Percentiles rank a stretch among this genome's conserved stretches.
phyloP scores from a whole-genome alignment of 1,140 invertebrate genomes.

The Apis mellifera region Amel_HAv3.1 CM009945.2:7571001-7571500 shows the following conservation, averaged over 20 bases:
- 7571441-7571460: conserved; percentile 56
- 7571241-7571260: conserved; percentile 72
- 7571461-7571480: conserved; percentile 12
- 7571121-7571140: conserved; percentile 25
- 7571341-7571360: conserved; percentile 89
- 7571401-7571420: conserved; percentile 84
- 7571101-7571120: conserved; percentile 33
- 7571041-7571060: not conserved
- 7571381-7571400: conserved; percentile 89
- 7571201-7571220: conserved; percentile 74
- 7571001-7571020: not conserved
- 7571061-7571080: not conserved
- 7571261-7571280: conserved; percentile 76
- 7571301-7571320: conserved; percentile 82
- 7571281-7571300: conserved; percentile 75
- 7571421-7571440: conserved; percentile 86
- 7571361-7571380: conserved; percentile 88
- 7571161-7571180: conserved; percentile 53
- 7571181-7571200: conserved; percentile 68
- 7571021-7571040: not conserved
- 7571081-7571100: not conserved
- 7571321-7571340: conserved; percentile 89
- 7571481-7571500: conserved; percentile 11
- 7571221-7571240: conserved; percentile 59
- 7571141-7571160: conserved; percentile 48